Percentiles rank a stretch among this genome's conserved stretches.
Conservation (phyloP, 2,797 vertebrate species). For the Neostethus bicornis region DNA sequence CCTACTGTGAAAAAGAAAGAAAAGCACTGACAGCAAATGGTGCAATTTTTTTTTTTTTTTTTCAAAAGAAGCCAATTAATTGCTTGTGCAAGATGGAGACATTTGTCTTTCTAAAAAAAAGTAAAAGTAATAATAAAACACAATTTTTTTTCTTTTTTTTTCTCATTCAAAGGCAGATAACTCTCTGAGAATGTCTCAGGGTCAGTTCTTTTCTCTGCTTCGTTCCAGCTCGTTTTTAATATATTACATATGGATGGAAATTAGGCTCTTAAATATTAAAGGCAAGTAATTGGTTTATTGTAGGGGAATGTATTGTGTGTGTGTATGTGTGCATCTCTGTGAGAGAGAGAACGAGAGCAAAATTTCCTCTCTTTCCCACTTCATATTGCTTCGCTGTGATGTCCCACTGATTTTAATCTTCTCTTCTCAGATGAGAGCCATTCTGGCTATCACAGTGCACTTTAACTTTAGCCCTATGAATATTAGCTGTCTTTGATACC, state of each 20-base stretch:
- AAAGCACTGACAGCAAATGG: constrained; percentile 54
- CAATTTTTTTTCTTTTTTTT: no score
- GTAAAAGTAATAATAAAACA: no score
- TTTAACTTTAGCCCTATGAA: constrained; percentile 79
- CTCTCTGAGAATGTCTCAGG: constrained; percentile 69
- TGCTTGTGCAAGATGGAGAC: constrained; percentile 66
- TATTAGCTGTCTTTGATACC: constrained; percentile 76
- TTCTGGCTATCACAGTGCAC: constrained; percentile 76
- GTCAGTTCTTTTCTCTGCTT: constrained; percentile 73
- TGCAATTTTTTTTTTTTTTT: constrained; percentile 60
- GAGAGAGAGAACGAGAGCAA: constrained; percentile 42
- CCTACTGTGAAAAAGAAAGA: constrained; percentile 48
- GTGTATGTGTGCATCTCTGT: constrained; percentile 67
- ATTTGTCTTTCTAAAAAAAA: no score
- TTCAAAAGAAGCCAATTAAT: constrained; percentile 72
- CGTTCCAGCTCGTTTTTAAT: constrained; percentile 74
- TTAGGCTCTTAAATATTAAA: constrained; percentile 85
- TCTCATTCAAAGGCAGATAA: constrained; percentile 62
- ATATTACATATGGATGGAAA: constrained; percentile 80
- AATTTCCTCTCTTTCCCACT: constrained; percentile 63
- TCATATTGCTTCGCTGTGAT: constrained; percentile 79
- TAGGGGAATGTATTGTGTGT: constrained; percentile 67
- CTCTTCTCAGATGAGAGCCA: constrained; percentile 81
- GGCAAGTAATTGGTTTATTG: constrained; percentile 84
- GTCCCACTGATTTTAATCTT: constrained; percentile 88